Evolutionary conservation across 2,888 invertebrate species (phyloP), one percentile per base, ranked within the genome.

Genomic region (Drosophila dives): DNA sequence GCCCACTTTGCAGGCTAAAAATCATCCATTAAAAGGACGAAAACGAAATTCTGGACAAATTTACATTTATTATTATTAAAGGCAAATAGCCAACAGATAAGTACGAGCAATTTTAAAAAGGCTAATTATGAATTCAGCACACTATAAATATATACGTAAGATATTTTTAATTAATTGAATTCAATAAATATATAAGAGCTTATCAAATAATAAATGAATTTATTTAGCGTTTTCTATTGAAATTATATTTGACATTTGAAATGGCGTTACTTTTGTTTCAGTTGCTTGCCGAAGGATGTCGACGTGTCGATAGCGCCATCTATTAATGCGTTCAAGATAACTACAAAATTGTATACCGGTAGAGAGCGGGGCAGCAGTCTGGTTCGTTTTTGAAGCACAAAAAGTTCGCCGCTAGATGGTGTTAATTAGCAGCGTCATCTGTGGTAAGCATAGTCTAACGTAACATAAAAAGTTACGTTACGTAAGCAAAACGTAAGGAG

Each of bases 41-140:
- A 72, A 69, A 64, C 32, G 58, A 56, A 74, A 29, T 55, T 69
- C 58, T 65, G 64, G 62, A 64, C 71, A 79, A 80, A 68, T 89
- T 86, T 69, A 69, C 66, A 68, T 40, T 48, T 15, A 61, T 59
- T 29, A 15, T 38, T 48, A 50, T 23, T 42, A 10, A 20, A 55
- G 38, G 2, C 36, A 45, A 53, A 40, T 54, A 70, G 61, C 50
- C 20, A 49, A 63, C 20, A 12, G 15, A 20, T 8, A 12, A 3
- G 7, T 20, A 8, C 0, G 12, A 12, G 20, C 7, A 20, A 7
- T 20, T 2, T 45, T 7, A 45, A 20, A 15, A 8, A 23, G 8
- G 8, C 20, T 15, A 45, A 45, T 45, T 23, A 8, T 15, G 15
- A 15, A 23, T 7, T 15, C 3, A 4, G 7, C 7, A 45, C 8